Base-by-base conservation (phyloP, 2,888 invertebrate species). In the Melinaea marsaeus region DNA sequence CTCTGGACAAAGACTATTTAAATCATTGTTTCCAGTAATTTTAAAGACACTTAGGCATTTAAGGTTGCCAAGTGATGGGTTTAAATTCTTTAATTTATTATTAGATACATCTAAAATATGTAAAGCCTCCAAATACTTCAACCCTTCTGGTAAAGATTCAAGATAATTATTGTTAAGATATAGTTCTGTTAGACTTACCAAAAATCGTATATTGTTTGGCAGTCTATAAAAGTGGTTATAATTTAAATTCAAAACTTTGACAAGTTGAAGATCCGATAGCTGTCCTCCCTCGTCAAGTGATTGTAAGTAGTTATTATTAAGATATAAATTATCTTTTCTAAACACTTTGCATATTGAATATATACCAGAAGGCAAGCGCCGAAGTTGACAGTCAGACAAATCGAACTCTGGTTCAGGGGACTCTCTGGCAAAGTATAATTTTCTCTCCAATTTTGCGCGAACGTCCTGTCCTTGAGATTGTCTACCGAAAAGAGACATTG, bases 371-470 rank as follows among this genome's bases (percentile, higher is more conserved):
- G 97, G 96, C 61, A 97, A 93, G 75, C 87, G 92, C 72, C 92
- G 92, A 63, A 97, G 85, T 77, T 94, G 93, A 84, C 97, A 97
- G 70, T 94, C 94, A 4, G 96, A 95, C 67, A 97, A 82, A 84
- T 97, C 96, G 83, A 95, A 96, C 66, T 93, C 91, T 61, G 95
- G 93, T 80, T 96, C 96, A 42, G 96, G 97, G 70, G 94, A 95
- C 85, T 96, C 96, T 72, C 88, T 90, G 13, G 92, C 92, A 65
- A 91, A 75, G 69, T 91, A 91, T 60, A 91, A 71, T 77, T 91
- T 91, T 65, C 91, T 80, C 69, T 91, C 89, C 46, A 90, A 69
- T 69, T 75, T 81, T 55, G 85, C 80, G 68, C 83, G 80, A 55
- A 75, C 72, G 54, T 87, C 84, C 62, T 75, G 75, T 37, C 81